Evolutionary conservation across 2,888 invertebrate genomes (phyloP), one percentile per base, ranked within the genome.

Genomic region (Psococerastis gibbosa): DNA sequence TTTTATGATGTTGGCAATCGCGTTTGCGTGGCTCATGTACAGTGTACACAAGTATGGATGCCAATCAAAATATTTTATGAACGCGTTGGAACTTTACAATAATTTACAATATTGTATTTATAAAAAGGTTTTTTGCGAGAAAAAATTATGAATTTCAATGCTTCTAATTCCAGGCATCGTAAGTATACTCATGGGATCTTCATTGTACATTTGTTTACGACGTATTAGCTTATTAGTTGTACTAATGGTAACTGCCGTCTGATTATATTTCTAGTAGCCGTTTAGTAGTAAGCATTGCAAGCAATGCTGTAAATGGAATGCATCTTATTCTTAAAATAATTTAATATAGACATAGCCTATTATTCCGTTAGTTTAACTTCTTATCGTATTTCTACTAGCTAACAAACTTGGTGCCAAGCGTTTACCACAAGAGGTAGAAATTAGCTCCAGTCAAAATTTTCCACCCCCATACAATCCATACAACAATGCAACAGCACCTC

Each of bases 91-190:
- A 27, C 8, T 27, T 27, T 27, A 6, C 27, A 9, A 27, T 27
- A n/a, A n/a, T n/a, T n/a, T n/a, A n/a, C n/a, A n/a, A n/a, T n/a
- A n/a, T 38, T 38, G 15, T 18, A 18, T 38, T 44, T 42, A 41
- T 22, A 44, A 44, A 35, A 22, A 8, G 23, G n/a, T 44, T 34
- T 16, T 44, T 31, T 27, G 9, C 17, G 11, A 11, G 23, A 35
- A 42, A 22, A 23, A 16, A 45, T 38, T 22, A 52, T 52, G 52
- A 49, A 52, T 48, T 51, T 46, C 33, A 52, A 52, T 45, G 48
- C 50, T 20, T 43, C 48, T 22, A 49, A 47, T 22, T 46, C 47
- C 35, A 50, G 50, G 43, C 50, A 50, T 46, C 52, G 52, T 52
- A 50, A 50, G 52, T 52, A 42, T 41, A 6, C 35, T 23, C 35